Conservation (phyloP, 2,888 invertebrate genomes). For the Hololepta plana region DNA sequence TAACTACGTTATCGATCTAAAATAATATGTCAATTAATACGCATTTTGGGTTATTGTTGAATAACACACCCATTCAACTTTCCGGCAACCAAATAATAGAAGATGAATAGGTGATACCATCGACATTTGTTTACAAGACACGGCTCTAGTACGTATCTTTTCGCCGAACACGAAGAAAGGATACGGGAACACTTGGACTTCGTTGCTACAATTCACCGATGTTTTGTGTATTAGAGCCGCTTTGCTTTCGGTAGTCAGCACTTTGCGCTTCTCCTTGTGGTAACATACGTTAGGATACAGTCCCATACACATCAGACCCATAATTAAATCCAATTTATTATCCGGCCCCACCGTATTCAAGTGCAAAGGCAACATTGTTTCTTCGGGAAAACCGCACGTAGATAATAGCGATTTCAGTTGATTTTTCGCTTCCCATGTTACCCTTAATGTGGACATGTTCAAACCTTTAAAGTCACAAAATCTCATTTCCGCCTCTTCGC, state of each 20-base stretch:
- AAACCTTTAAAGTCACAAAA: constrained; percentile 89
- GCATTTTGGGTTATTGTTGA: no score
- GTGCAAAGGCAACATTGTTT: constrained; percentile 53
- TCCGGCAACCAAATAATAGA: constrained; percentile 79
- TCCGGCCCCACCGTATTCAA: constrained; percentile 65
- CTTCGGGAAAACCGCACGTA: constrained; percentile 77
- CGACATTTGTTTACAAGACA: constrained; percentile 85
- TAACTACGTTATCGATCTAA: constrained; percentile 49
- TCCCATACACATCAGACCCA: constrained; percentile 75
- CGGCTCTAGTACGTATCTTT: constrained; percentile 89
- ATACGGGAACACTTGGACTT: constrained; percentile 69
- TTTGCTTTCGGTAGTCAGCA: constrained; percentile 88
- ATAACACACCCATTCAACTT: constrained; percentile 51
- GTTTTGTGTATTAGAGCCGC: constrained; percentile 91
- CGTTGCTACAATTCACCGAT: constrained; percentile 83
- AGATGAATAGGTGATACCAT: constrained; percentile 92
- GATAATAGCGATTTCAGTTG: constrained; percentile 40
- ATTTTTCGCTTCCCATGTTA: constrained; percentile 80
- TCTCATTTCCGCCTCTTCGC: constrained; percentile 55
- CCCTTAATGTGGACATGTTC: constrained; percentile 73
- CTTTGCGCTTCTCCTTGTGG: constrained; percentile 89
- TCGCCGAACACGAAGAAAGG: constrained; percentile 97
- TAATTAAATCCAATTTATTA: constrained; percentile 61
- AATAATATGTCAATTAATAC: constrained; percentile 14
- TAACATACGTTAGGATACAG: constrained; percentile 93